Percentiles rank a stretch among this genome's conserved stretches.
Conservation (phyloP, 2,888 invertebrate genomes). For the Anagyrus pseudococci region DNA sequence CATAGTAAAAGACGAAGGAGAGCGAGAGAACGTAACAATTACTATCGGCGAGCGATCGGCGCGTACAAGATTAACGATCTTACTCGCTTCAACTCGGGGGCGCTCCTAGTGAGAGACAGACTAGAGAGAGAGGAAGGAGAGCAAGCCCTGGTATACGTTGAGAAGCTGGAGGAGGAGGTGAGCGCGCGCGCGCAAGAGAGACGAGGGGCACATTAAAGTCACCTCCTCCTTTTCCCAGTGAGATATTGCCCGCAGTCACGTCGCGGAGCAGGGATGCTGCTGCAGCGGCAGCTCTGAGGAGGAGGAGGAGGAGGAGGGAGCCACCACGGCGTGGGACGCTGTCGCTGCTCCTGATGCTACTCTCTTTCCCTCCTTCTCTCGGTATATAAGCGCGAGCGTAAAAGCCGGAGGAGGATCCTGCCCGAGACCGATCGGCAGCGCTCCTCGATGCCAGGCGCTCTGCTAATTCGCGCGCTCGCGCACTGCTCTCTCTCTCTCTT, state of each 20-base stretch:
- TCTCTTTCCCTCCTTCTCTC: background rate
- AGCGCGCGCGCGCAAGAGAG: constrained; percentile 54
- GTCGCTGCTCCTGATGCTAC: constrained; percentile 10
- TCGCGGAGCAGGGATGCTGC: constrained; percentile 50
- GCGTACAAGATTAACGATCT: constrained; percentile 62
- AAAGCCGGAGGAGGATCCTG: too few relatives aligned
- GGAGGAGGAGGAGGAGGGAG: too few relatives aligned
- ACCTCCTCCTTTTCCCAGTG: constrained; percentile 59
- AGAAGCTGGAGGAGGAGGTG: constrained; percentile 42
- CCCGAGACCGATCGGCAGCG: too few relatives aligned
- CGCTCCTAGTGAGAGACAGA: too few relatives aligned
- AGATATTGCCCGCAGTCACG: constrained; percentile 53
- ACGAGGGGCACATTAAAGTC: constrained; percentile 60
- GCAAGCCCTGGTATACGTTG: too few relatives aligned
- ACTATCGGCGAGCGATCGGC: constrained; percentile 61
- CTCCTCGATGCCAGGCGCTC: background rate
- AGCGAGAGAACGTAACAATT: constrained; percentile 60
- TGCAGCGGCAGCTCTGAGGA: too few relatives aligned
- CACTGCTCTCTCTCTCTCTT: constrained; percentile 17
- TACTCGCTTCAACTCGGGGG: constrained; percentile 57
- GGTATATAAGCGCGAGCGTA: too few relatives aligned
- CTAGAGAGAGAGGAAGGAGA: too few relatives aligned
- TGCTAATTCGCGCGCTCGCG: constrained; percentile 27
- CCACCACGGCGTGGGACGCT: too few relatives aligned
- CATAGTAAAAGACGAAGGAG: constrained; percentile 6